These are phyloP conservation scores for Aleadryas rufinucha DNA, from an alignment of 2,113 vertebrate genomes.

Conservation along the genomic window DNA sequence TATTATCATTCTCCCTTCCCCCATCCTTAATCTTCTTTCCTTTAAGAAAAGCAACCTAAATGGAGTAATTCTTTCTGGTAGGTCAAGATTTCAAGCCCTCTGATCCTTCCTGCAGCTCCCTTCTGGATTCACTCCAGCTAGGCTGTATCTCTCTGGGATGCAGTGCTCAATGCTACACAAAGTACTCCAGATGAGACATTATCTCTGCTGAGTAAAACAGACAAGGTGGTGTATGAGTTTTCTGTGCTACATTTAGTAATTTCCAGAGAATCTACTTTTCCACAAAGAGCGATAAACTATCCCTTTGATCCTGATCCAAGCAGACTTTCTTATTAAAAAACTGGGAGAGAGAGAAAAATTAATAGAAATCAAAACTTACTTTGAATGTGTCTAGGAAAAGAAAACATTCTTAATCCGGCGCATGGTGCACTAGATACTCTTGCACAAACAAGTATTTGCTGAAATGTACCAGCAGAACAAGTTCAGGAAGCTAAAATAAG, in stretches of 20 bases:
- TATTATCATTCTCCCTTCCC: constrained; percentile 10
- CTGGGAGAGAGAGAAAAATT: not conserved
- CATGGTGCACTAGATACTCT: not conserved
- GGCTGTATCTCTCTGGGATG: not conserved
- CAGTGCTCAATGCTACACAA: not conserved
- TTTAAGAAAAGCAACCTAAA: not conserved
- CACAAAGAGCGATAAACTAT: not conserved
- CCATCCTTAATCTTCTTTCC: constrained; percentile 36
- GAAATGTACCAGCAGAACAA: not conserved
- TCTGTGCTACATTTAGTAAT: not conserved
- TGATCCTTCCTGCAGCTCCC: not conserved
- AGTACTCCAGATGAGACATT: not conserved
- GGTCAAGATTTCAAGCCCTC: not conserved
- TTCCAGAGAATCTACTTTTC: not conserved
- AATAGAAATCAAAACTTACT: not conserved
- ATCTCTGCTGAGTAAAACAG: not conserved
- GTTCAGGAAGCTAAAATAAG: not conserved
- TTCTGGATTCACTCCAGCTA: not conserved
- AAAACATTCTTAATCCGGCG: not conserved
- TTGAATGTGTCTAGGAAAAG: not conserved
- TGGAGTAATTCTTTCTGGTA: not conserved
- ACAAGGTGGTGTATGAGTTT: not conserved
- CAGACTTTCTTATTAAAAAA: not conserved
- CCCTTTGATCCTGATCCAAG: not conserved
- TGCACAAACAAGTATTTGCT: not conserved